Base-by-base conservation (phyloP, 2,113 vertebrate genomes). In the Anser cygnoides region DNA sequence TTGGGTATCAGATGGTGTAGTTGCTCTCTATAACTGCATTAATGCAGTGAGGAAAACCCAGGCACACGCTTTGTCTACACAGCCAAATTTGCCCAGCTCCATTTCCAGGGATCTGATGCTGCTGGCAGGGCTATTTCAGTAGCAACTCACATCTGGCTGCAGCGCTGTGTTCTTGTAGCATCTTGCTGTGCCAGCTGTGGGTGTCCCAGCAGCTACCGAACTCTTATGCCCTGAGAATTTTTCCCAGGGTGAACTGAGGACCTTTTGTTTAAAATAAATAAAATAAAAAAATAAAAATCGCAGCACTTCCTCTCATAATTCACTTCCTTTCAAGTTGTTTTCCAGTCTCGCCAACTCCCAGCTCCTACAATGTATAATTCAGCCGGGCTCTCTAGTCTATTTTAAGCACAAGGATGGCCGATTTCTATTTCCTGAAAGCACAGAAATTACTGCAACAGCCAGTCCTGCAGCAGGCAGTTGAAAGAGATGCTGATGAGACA, bases 351-450 rank as follows among this genome's bases (percentile, higher is more conserved):
- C 31, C 21, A 8, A 28, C 43, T 82, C 83, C 39, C 49, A 21
- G 52, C 35, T 81, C 65, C 78, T 71, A 59, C 28, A 55, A 71
- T 67, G 61, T 22, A 67, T 39, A 90, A 94, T 71, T 78, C 92
- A 95, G 65, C 80, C 81, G 65, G 84, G 37, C n/a, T 28, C 73
- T 82, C 33, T 19, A 46, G 59, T 35, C 86, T 94, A 78, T 94
- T 94, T 91, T 87, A 93, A 72, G 80, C 37, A 75, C 43, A 61
- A 81, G 29, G 43, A 90, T 4, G 0, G 83, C 41, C 81, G 50
- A 4, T 44, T 33, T 28, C 39, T 89, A 84, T 94, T 95, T 93
- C 43, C 91, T 65, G 52, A 89, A 94, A 91, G 73, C 41, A n/a
- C 7, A 90, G 75, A 90, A 94, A 86, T 86, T 86, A 84, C 76